These are phyloP conservation scores for Zhuqinia jingwanae DNA, from an alignment of 2,888 invertebrate genomes.

Conservation along the genomic window DNA sequence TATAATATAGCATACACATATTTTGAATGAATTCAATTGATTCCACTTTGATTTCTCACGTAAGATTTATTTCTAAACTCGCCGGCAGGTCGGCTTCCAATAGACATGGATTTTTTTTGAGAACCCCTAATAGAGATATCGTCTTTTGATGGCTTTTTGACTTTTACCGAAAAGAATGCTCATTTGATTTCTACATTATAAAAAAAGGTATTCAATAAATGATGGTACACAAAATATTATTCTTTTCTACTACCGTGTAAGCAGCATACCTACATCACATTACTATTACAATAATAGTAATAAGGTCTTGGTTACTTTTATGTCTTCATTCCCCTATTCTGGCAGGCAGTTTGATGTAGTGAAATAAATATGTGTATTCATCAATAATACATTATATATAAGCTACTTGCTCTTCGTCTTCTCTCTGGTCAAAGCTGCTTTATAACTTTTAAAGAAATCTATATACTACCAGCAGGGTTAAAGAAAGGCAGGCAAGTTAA, in stretches of 20 bases:
- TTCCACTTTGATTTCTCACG: slow-evolving; percentile 66
- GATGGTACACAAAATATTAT: not conserved
- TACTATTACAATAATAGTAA: not conserved
- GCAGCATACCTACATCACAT: not conserved
- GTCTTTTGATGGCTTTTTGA: slow-evolving; percentile 59
- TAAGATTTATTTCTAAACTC: slow-evolving; percentile 64
- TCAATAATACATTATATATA: slow-evolving; percentile 50
- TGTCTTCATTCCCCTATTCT: slow-evolving; percentile 6
- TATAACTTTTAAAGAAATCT: not conserved
- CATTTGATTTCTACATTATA: slow-evolving; percentile 63
- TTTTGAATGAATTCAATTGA: slow-evolving; percentile 43
- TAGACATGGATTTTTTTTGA: slow-evolving; percentile 12
- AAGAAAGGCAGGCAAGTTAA: slow-evolving; percentile 32
- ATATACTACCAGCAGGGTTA: slow-evolving; percentile 1
- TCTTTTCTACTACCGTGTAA: too few relatives aligned
- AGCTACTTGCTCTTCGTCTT: not conserved
- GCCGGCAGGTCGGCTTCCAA: slow-evolving; percentile 63
- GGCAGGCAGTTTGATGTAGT: slow-evolving; percentile 19
- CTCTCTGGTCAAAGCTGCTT: not conserved
- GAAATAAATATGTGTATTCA: slow-evolving; percentile 43
- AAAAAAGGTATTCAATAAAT: not conserved
- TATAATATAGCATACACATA: not conserved
- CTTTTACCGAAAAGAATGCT: slow-evolving; percentile 67
- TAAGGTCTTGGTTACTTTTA: slow-evolving; percentile 20
- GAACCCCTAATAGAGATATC: slow-evolving; percentile 64